Evolutionary conservation across 2,797 vertebrate genomes (phyloP).

Genomic region (Chelonia mydas): DNA sequence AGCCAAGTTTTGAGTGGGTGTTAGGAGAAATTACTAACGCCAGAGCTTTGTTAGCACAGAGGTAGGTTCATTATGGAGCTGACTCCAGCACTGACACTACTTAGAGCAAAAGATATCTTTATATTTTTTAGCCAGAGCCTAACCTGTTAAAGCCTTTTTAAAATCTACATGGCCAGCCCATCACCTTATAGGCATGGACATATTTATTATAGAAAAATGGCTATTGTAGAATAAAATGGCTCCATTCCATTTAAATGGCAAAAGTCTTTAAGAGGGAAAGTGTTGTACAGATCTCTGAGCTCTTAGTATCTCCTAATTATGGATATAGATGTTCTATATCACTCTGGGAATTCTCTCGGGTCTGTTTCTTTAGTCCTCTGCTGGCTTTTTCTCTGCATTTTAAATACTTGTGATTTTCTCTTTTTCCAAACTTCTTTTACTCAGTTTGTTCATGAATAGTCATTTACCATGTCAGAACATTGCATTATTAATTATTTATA

Average conservation of each 20-base stretch:
- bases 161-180: background rate
- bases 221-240: background rate
- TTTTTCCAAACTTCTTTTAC: background rate
- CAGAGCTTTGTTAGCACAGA: no score
- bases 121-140: no score
- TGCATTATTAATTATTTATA: no score
- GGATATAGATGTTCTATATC: background rate
- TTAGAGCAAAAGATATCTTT: no score
- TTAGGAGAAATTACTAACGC: no score
- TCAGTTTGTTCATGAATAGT: background rate
- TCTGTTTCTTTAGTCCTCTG: background rate
- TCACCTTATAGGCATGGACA: background rate
- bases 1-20: no score
- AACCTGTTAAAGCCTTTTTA: background rate
- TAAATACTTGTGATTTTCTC: background rate
- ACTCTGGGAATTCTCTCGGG: background rate
- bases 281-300: background rate
- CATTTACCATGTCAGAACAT: background rate
- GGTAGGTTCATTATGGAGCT: no score
- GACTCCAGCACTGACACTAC: no score
- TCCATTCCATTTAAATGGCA: background rate
- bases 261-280: background rate
- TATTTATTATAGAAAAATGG: background rate
- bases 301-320: background rate
- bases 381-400: background rate